phyloP scores from a whole-genome alignment of 2,888 invertebrate species.

The Papilio gigon region DNA sequence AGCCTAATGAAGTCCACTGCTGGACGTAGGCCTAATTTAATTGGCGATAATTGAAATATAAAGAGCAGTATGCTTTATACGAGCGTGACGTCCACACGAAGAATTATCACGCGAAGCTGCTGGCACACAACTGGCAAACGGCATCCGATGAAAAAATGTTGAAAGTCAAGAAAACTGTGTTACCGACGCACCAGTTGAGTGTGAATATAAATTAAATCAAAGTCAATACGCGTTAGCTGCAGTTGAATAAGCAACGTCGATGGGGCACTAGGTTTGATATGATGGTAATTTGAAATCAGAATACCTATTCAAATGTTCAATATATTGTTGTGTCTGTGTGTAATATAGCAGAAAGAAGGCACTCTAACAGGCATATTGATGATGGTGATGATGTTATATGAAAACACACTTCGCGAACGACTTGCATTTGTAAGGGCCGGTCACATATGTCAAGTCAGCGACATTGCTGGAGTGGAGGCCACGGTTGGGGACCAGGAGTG shows the following conservation, averaged over 20 bases:
- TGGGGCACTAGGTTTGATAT: neutral
- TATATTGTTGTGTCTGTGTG: too few relatives aligned
- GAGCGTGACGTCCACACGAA: conserved; percentile 40
- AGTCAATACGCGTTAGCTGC: conserved; percentile 18
- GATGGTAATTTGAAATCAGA: conserved; percentile 8
- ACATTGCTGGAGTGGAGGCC: too few relatives aligned
- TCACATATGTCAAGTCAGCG: too few relatives aligned
- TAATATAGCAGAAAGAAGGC: too few relatives aligned
- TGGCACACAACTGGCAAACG: conserved; percentile 34
- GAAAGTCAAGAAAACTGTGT: conserved; percentile 36
- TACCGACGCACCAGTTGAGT: conserved; percentile 24
- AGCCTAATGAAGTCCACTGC: too few relatives aligned
- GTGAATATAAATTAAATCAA: conserved; percentile 29
- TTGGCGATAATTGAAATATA: conserved; percentile 10
- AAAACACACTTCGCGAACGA: too few relatives aligned
- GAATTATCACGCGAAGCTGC: conserved; percentile 47
- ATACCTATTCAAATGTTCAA: neutral
- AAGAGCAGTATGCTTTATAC: conserved; percentile 3
- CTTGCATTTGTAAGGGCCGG: too few relatives aligned
- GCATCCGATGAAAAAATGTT: conserved; percentile 46
- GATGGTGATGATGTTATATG: too few relatives aligned
- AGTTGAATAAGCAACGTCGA: too few relatives aligned
- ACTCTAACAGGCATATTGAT: too few relatives aligned
- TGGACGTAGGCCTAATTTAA: neutral
- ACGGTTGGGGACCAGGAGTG: too few relatives aligned